These are phyloP conservation scores for Agrotis segetum DNA, from an alignment of 2,888 invertebrate species.

Conservation along the genomic window DNA sequence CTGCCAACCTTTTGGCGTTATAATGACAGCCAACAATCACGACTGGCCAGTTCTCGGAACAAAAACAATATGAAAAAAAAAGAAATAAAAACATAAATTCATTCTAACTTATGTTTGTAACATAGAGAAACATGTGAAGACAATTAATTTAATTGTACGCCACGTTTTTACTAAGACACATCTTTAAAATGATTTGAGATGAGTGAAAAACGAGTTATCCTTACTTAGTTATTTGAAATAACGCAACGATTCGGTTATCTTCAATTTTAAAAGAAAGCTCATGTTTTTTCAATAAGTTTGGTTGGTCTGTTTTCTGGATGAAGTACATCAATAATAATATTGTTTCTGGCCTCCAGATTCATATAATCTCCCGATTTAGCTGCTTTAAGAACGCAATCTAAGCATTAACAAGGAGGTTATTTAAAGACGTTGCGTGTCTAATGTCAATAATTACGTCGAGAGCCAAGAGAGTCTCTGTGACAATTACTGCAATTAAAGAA, in stretches of 20 bases:
- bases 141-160: constrained; percentile 39
- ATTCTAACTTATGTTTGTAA: constrained; percentile 28
- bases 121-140: constrained; percentile 41
- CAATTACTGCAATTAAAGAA: constrained; percentile 77
- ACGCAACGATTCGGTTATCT: neutral
- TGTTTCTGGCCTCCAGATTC: neutral
- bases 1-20: constrained; percentile 39
- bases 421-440: constrained; percentile 70
- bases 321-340: neutral
- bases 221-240: neutral
- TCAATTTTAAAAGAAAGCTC: neutral
- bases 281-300: neutral
- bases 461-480: constrained; percentile 52
- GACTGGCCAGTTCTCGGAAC: constrained; percentile 26
- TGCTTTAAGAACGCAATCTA: constrained; percentile 36
- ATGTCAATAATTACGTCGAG: constrained; percentile 46
- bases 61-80: constrained; percentile 27
- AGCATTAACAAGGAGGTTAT: constrained; percentile 61
- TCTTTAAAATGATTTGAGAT: constrained; percentile 5
- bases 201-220: neutral
- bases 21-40: constrained; percentile 43
- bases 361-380: constrained; percentile 20
- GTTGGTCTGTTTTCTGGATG: neutral
- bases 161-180: constrained; percentile 40
- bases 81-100: constrained; percentile 35